Evolutionary conservation across 2,888 invertebrate genomes (phyloP).

Genomic region (Laothoe populi): DNA sequence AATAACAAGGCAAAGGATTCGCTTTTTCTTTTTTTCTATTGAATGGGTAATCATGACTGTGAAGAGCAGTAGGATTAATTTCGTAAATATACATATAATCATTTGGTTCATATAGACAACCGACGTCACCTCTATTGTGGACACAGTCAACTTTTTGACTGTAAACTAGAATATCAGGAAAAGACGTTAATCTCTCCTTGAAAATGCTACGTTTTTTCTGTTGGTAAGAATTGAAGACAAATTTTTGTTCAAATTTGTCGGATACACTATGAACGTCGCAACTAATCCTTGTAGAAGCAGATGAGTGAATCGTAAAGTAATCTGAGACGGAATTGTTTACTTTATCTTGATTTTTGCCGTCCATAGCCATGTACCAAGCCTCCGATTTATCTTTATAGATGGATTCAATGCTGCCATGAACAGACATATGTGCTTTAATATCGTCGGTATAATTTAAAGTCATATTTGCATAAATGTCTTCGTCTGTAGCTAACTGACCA

Average conservation of each 20-base stretch:
- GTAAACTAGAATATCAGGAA: conserved; percentile 40
- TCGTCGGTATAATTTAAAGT: conserved; percentile 48
- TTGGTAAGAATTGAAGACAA: background rate
- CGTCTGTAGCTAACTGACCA: background rate
- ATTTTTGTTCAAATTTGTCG: background rate
- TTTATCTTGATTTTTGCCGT: background rate
- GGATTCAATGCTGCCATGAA: background rate
- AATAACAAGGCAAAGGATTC: conserved; percentile 60
- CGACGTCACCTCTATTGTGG: conserved; percentile 58
- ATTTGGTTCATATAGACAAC: conserved; percentile 53
- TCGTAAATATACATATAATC: conserved; percentile 58
- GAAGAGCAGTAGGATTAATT: conserved; percentile 50
- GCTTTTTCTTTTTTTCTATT: conserved; percentile 52
- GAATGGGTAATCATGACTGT: conserved; percentile 55
- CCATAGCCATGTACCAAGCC: background rate
- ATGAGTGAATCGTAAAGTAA: background rate
- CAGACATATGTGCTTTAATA: conserved; percentile 42
- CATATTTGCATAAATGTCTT: conserved; percentile 34
- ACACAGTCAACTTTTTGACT: conserved; percentile 43
- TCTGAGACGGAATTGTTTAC: background rate
- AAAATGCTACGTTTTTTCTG: conserved; percentile 26
- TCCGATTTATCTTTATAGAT: background rate
- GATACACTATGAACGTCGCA: background rate
- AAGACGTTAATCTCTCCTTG: conserved; percentile 36
- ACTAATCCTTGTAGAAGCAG: conserved; percentile 4